Evolutionary conservation across 1,140 invertebrate genomes (phyloP).

Genomic region (Parapsyche elsis): DNA sequence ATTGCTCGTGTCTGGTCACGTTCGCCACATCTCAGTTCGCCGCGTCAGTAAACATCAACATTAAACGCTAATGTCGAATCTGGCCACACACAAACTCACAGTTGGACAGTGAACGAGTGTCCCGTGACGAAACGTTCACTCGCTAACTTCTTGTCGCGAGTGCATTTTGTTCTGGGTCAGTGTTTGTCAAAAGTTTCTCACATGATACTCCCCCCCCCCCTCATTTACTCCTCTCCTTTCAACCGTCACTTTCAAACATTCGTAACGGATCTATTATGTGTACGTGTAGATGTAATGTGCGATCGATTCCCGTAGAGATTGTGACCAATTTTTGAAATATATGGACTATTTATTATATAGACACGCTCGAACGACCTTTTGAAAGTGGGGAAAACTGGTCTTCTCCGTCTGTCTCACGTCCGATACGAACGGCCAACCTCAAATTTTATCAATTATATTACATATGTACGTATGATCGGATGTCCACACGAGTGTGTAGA

Average conservation of each 20-base stretch:
- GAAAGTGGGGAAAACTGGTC: constrained; percentile 17
- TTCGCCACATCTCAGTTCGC: no score
- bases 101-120: no score
- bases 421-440: constrained; percentile 1
- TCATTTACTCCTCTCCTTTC: not conserved
- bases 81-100: no score
- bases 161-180: constrained; percentile 22
- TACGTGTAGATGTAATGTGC: no score
- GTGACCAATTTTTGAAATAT: no score
- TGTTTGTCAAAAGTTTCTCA: constrained; percentile 29
- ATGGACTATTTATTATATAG: not conserved
- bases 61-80: no score
- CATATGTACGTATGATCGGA: not conserved
- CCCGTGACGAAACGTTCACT: no score
- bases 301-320: no score
- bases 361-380: not conserved
- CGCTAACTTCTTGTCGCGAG: not conserved
- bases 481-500: no score
- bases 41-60: no score
- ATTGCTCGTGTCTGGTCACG: not conserved
- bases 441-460: no score
- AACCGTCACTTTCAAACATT: not conserved
- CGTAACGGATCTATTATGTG: not conserved
- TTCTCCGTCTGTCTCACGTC: not conserved
- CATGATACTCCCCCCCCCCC: not conserved